Evolutionary conservation across 2,888 invertebrate genomes (phyloP), one percentile per base, ranked within the genome.

Genomic region (Tetanocera ferruginea): DNA sequence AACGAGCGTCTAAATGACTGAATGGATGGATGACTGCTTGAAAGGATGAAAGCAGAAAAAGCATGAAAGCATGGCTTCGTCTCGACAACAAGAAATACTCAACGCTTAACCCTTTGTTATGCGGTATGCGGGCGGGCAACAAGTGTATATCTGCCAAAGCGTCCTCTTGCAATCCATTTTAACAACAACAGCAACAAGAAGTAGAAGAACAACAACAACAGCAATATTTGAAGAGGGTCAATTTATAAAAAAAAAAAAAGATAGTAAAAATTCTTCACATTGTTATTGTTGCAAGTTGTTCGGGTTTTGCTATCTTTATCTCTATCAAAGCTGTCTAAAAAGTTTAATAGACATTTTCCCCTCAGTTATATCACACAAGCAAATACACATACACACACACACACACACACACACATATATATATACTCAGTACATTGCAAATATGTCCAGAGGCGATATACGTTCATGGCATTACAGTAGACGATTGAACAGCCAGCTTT

Each of bases 281-380:
- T 11, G 62, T 62, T 62, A 62, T 31, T 62, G 62, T 60, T 60
- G 71, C n/a, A 17, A n/a, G 19, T 57, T 72, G 73, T 62, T 69
- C 34, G 9, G 9, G 34, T 55, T 75, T 19, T 67, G 67, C 55
- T 75, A 75, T 75, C 75, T 75, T 55, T 66, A 34, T 66, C n/a
- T 74, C 37, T 51, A 64, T 74, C 23, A 66, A 34, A 75, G 75
- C 67, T 75, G 75, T 75, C 75, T 75, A 66, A 55, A 75, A 75
- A 75, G 75, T 75, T 75, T n/a, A 67, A 66, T 19, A 67, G 75
- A 67, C 23, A 55, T 52, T 67, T 75, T 37, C 23, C 17, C 17
- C 37, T 19, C 25, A 3, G 25, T 60, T 28, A 23, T 14, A 28
- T 28, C 23, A 60, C 25, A 11, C 57, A 23, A 11, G 8, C 14